Base-by-base conservation (phyloP, 2,797 vertebrate species). In the Perodicticus potto region DNA sequence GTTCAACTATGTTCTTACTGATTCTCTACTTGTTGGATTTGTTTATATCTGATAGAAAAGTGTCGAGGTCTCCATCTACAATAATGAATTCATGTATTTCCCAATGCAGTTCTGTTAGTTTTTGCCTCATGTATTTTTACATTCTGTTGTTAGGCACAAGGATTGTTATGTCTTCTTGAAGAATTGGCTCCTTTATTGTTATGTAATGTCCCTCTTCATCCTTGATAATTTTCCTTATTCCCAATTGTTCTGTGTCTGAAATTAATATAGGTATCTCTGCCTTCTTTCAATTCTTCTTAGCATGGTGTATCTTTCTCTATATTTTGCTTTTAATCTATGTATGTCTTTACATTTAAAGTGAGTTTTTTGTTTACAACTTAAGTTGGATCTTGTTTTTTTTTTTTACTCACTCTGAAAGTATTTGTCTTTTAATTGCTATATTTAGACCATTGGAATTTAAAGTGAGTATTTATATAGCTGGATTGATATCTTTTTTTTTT, bases 261-360 rank as follows among this genome's bases (percentile, higher is more conserved):
- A 69, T 93, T 70, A 32, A 69, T 70, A 37, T 61, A 77, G n/a
- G 32, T 59, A 34, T 40, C 53, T 29, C 14, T n/a, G 19, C 65
- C 72, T 93, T 93, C n/a, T 80, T 87, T 87, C 40, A 40, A 32
- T 87, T 73, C 61, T 43, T 63, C 25, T 63, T 87, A 81, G 10
- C 14, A 6, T 57, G 61, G 22, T 77, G 14, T 70, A 59, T 49
- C 17, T 78, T 86, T 78, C 73, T 78, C 43, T 20, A 61, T 45
- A 29, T 45, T 45, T 74, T 74, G 45, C 27, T 27, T 45, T 74
- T 45, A 72, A 40, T 40, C 70, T 27, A 40, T 13, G 3, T 45
- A 17, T 16, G 7, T 19, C 25, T 17, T 45, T 17, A 45, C 29
- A 45, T 74, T 45, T 29, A 45, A 74, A 74, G 70, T 45, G 72